These are phyloP conservation scores for Ageneiosus marmoratus DNA, from an alignment of 2,113 vertebrate species.

Conservation along the genomic window DNA sequence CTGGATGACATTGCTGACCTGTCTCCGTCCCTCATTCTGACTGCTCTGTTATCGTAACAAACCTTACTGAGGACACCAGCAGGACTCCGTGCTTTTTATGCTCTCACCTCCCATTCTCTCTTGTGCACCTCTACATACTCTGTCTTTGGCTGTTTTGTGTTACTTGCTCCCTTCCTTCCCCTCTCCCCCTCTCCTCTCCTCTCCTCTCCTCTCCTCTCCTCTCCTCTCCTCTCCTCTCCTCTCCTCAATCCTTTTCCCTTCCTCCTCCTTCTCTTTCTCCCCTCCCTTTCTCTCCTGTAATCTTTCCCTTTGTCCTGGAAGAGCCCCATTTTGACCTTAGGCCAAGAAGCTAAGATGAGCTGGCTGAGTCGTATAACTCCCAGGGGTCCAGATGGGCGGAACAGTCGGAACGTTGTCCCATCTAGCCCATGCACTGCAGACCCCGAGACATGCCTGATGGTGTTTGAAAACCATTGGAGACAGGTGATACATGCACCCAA, in stretches of 20 bases:
- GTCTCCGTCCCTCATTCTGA: slow-evolving; percentile 40
- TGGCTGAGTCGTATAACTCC: slow-evolving; percentile 93
- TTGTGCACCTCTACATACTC: slow-evolving; percentile 26
- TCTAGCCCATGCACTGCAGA: slow-evolving; percentile 85
- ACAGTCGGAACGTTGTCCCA: slow-evolving; percentile 71
- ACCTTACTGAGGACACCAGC: slow-evolving; percentile 24
- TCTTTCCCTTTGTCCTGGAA: neutral
- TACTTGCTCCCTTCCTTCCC: slow-evolving; percentile 8
- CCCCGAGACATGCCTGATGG: slow-evolving; percentile 95
- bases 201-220: neutral
- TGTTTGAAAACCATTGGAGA: slow-evolving; percentile 96
- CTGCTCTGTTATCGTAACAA: slow-evolving; percentile 23
- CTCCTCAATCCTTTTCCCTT: neutral
- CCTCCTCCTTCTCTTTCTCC: slow-evolving; percentile 10
- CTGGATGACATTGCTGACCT: slow-evolving; percentile 73
- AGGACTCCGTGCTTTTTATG: slow-evolving; percentile 15
- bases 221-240: neutral
- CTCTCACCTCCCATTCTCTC: slow-evolving; percentile 33
- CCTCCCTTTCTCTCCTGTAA: neutral
- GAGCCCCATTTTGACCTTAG: slow-evolving; percentile 25
- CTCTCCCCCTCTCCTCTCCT: slow-evolving; percentile 7
- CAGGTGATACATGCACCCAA: slow-evolving; percentile 75
- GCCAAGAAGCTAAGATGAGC: slow-evolving; percentile 80
- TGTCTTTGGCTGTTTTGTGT: slow-evolving; percentile 19
- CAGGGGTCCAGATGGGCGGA: slow-evolving; percentile 74